phyloP scores from a whole-genome alignment of 2,797 vertebrate species.

The Pangasius sanitwongsei region DNA sequence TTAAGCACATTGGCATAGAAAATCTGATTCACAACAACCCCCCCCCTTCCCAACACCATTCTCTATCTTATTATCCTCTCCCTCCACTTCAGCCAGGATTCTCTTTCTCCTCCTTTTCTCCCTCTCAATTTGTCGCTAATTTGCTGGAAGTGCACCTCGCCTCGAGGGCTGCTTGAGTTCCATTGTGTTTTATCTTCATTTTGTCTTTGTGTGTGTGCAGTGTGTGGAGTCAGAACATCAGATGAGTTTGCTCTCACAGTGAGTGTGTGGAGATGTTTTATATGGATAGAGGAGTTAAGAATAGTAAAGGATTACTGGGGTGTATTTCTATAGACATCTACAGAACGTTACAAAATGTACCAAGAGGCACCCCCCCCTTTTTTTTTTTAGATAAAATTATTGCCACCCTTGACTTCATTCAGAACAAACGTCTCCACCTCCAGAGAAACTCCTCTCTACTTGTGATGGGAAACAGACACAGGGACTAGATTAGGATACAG shows the following conservation, averaged over 20 bases:
- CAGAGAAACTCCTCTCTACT: background rate
- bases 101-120: conserved; percentile 42
- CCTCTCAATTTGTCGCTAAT: conserved; percentile 52
- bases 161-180: conserved; percentile 21
- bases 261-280: background rate
- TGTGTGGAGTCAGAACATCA: background rate
- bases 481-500: background rate
- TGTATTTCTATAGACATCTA: background rate
- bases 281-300: background rate
- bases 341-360: background rate
- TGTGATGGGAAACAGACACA: background rate
- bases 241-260: background rate
- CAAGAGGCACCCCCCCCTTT: no score
- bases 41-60: conserved; percentile 32
- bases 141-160: conserved; percentile 37
- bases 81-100: conserved; percentile 38
- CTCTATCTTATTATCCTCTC: conserved; percentile 42
- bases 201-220: conserved; percentile 40
- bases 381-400: background rate
- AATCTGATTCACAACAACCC: conserved; percentile 70
- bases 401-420: background rate
- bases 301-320: no score
- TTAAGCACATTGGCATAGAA: conserved; percentile 74
- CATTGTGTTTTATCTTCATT: conserved; percentile 25
- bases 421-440: background rate